These are phyloP conservation scores for Rhinella marina DNA, from an alignment of 2,797 vertebrate genomes.

Conservation along the genomic window DNA sequence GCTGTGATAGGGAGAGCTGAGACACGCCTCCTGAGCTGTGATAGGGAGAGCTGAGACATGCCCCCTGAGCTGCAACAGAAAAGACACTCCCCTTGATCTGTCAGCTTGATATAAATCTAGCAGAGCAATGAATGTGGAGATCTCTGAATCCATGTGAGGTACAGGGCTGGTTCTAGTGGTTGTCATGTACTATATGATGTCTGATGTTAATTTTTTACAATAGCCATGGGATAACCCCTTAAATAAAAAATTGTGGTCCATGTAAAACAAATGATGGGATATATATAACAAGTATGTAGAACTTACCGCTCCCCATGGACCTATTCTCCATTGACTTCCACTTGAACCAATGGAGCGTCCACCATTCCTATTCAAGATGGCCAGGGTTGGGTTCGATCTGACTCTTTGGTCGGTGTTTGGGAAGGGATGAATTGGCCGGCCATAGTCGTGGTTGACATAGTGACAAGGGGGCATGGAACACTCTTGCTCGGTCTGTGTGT, in stretches of 20 bases:
- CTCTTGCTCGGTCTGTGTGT: conserved; percentile 87
- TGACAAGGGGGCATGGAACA: conserved; percentile 93
- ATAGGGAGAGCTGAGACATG: no score
- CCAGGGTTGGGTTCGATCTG: conserved; percentile 71
- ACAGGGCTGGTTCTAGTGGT: no score
- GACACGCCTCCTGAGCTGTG: no score
- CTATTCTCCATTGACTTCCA: conserved; percentile 93
- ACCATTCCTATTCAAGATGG: conserved; percentile 67
- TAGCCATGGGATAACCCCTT: not conserved
- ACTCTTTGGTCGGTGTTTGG: conserved; percentile 73
- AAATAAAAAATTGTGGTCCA: not conserved
- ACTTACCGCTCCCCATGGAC: conserved; percentile 97
- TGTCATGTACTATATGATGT: no score
- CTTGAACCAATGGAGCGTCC: conserved; percentile 69
- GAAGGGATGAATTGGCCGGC: conserved; percentile 71
- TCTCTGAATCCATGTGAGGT: no score
- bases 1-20: no score
- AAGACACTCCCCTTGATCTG: no score
- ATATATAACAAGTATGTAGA: not conserved
- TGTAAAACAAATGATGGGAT: not conserved
- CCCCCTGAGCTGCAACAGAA: no score
- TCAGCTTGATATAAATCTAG: no score
- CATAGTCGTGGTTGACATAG: conserved; percentile 77
- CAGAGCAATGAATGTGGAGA: no score
- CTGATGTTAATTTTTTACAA: no score